Conservation (phyloP, 2,113 vertebrate species). For the Syngnathus scovelli region DNA sequence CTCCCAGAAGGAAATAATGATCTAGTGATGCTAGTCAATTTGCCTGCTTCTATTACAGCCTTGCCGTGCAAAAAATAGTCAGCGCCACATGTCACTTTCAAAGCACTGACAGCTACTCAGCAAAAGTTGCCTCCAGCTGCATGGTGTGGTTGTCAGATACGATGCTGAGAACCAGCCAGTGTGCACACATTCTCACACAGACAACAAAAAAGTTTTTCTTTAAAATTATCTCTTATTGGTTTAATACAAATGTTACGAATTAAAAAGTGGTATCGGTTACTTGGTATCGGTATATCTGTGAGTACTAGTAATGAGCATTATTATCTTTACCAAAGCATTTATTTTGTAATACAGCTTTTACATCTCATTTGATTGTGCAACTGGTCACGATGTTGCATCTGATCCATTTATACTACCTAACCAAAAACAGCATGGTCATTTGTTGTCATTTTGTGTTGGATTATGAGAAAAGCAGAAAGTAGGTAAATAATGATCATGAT, state of each 20-base stretch:
- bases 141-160: constrained; percentile 38
- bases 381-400: constrained; percentile 20
- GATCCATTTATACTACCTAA: neutral
- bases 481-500: constrained; percentile 9
- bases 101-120: constrained; percentile 36
- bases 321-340: neutral
- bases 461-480: constrained; percentile 20
- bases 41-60: constrained; percentile 24
- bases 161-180: constrained; percentile 40
- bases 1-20: constrained; percentile 50
- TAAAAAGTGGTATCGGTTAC: no score
- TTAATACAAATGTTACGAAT: no score
- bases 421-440: constrained; percentile 20
- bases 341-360: neutral
- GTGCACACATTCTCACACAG: constrained; percentile 46
- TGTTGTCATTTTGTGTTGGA: constrained; percentile 23
- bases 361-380: neutral
- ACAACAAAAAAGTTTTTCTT: constrained; percentile 14
- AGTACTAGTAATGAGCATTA: neutral
- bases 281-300: neutral
- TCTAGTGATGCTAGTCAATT: constrained; percentile 50
- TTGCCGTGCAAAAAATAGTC: constrained; percentile 51
- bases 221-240: no score
- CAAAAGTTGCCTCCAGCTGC: neutral
- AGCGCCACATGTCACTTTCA: constrained; percentile 54